Evolutionary conservation across 2,797 vertebrate genomes (phyloP), one percentile per base, ranked within the genome.

Genomic region (Nannoperca obscura): DNA sequence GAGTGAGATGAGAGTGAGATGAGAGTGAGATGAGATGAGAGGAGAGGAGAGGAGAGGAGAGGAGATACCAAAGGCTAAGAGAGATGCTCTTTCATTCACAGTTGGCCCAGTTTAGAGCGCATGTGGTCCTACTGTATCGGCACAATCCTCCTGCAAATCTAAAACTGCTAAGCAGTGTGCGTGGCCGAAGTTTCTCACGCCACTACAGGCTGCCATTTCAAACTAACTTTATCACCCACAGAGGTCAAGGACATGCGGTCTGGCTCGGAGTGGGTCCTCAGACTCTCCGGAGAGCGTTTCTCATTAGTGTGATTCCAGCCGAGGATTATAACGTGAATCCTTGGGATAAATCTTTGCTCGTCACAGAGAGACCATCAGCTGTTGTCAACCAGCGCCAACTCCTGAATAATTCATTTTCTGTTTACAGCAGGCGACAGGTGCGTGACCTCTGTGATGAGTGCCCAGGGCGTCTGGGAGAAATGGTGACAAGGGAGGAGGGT

Each of bases 371-470:
- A 85, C 81, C 88, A 74, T 94, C 92, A 92, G 91, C 91, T 92
- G 93, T 82, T 90, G 83, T 88, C 89, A 86, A 83, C 84, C 86
- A 78, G 77, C 60, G 65, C 81, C 10, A n/a, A 46, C 78, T 81
- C 32, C 46, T 93, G 92, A 92, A 94, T 94, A 92, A 93, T 94
- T 94, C 86, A 94, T 92, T 91, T 89, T 71, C 84, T 93, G 94
- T 94, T 94, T 94, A 94, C 92, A 84, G 89, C 80, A 53, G 80
- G 88, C 84, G 91, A 91, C 93, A 93, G 91, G 91, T 90, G 90
- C 81, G 66, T 83, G 92, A 93, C 94, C 94, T 93, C 90, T 84
- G 85, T 65, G 92, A 91, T 81, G 89, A 90, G 84, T 50, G 76
- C 86, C 83, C 78, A 66, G 71, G 83, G 89, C 81, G 83, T 78